Percentiles rank a stretch among this genome's conserved stretches.
Conservation (phyloP, 2,113 vertebrate genomes). For the Apodemus speciosus region DNA sequence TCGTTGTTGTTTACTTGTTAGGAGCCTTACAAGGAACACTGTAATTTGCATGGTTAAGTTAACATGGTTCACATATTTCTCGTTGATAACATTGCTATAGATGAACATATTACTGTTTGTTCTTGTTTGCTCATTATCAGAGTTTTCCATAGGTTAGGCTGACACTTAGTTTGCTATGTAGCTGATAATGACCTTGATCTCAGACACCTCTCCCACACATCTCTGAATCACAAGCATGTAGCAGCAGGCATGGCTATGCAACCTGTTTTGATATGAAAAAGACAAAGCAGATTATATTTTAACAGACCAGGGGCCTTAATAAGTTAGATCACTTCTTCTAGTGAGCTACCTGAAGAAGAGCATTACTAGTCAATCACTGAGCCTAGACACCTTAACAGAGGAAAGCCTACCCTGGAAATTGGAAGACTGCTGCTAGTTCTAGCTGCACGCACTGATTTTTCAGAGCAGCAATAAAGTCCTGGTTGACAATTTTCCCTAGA, state of each 20-base stretch:
- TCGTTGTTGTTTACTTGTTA: neutral
- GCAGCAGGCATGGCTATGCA: neutral
- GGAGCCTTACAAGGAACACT: neutral
- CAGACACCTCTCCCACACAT: neutral
- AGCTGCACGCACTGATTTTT: slow-evolving; percentile 6
- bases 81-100: neutral
- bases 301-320: neutral
- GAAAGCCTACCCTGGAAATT: rapidly evolving
- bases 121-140: neutral
- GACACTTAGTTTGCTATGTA: neutral
- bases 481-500: slow-evolving; percentile 29
- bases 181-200: neutral
- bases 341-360: neutral
- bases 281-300: neutral
- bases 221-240: neutral
- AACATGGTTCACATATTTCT: no score
- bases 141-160: no score
- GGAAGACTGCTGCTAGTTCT: neutral
- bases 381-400: neutral
- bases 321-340: neutral
- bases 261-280: neutral
- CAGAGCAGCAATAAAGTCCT: slow-evolving; percentile 47
- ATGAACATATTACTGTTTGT: neutral
- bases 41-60: neutral
- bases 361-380: neutral